These are phyloP conservation scores for Steinernema hermaphroditum DNA, from an alignment of 2,888 invertebrate species.

Conservation along the genomic window DNA sequence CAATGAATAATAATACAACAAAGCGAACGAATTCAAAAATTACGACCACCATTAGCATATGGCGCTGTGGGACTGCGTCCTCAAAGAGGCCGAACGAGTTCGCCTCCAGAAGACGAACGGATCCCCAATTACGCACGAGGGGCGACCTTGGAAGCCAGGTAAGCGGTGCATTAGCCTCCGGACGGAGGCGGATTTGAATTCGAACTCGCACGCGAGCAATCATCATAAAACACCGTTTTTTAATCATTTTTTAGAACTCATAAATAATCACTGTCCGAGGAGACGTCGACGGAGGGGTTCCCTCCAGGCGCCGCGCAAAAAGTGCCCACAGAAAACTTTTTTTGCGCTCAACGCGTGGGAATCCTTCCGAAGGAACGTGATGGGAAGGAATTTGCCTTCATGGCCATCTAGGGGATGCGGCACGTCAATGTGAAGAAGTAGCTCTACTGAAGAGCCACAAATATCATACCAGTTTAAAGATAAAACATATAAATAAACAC, in stretches of 20 bases:
- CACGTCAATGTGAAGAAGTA: too few relatives aligned
- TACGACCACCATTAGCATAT: slow-evolving; percentile 12
- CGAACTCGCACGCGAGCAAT: not conserved
- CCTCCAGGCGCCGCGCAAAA: not conserved
- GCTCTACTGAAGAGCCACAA: too few relatives aligned
- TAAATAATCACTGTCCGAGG: slow-evolving; percentile 10
- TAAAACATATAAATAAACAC: too few relatives aligned
- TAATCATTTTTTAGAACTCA: not conserved
- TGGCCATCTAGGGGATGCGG: not conserved
- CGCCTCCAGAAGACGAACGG: not conserved
- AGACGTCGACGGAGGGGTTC: not conserved
- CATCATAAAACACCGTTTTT: slow-evolving; percentile 11
- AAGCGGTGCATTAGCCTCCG: not conserved
- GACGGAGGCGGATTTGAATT: slow-evolving; percentile 3
- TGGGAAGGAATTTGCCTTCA: not conserved
- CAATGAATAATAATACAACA: slow-evolving; percentile 20
- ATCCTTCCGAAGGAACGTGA: not conserved
- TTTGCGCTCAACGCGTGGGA: not conserved
- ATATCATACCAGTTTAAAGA: too few relatives aligned
- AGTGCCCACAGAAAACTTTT: not conserved
- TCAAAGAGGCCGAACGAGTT: not conserved
- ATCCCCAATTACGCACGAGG: slow-evolving; percentile 15
- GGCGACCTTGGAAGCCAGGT: slow-evolving; percentile 15
- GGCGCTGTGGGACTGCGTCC: too few relatives aligned
- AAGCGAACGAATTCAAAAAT: slow-evolving; percentile 8